A percentile compares a stretch with the other conserved stretches of the same genome.
Conservation (phyloP, 2,113 vertebrate species). For the Glaucomys volans region DNA sequence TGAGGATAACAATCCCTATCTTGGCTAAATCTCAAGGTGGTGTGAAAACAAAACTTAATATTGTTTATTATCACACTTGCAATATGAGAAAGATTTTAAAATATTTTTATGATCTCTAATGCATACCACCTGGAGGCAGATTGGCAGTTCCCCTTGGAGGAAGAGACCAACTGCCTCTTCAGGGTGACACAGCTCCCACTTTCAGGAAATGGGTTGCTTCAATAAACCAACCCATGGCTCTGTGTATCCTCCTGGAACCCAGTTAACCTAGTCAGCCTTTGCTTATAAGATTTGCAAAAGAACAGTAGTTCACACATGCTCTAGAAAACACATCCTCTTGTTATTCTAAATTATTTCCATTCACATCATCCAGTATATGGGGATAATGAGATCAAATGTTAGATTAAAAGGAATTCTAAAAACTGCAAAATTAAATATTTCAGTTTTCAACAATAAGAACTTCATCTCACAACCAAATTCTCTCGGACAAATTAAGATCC, state of each 20-base stretch:
- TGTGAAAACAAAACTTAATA: not conserved
- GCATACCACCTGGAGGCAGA: not conserved
- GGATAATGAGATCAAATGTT: not conserved
- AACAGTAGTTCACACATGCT: not conserved
- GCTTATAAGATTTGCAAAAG: conserved; percentile 23
- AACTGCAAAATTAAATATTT: not conserved
- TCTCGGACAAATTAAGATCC: not conserved
- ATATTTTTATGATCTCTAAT: not conserved
- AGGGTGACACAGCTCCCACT: not conserved
- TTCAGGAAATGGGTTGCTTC: not conserved
- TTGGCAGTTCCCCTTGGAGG: not conserved
- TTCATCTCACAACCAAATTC: conserved; percentile 1
- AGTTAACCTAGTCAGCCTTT: not conserved
- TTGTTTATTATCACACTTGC: not conserved
- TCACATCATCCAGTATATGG: not conserved
- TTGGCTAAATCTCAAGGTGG: not conserved
- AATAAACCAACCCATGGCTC: not conserved
- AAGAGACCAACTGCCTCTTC: not conserved
- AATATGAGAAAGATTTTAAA: not conserved
- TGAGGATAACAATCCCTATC: not conserved
- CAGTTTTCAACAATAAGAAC: not conserved
- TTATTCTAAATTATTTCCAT: not conserved
- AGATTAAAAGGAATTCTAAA: not conserved
- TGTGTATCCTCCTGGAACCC: not conserved
- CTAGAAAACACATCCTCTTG: not conserved